A percentile compares a stretch with the other conserved stretches of the same genome.
phyloP scores from a whole-genome alignment of 2,797 vertebrate genomes.

The Manis pentadactyla region DNA sequence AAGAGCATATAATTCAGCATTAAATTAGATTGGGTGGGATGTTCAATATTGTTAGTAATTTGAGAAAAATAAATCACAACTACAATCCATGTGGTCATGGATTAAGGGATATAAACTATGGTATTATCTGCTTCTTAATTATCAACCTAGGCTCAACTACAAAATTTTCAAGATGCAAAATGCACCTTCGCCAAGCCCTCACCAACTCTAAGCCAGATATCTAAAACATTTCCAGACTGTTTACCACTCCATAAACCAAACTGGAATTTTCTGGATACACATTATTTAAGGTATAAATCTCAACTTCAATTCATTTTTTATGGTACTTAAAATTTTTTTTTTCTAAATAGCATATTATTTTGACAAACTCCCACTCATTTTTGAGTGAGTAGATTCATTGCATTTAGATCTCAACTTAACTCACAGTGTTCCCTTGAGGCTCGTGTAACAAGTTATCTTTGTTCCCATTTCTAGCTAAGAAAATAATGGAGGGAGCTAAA shows the following conservation, averaged over 20 bases:
- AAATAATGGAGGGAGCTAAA: neutral
- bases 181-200: neutral
- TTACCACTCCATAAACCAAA: neutral
- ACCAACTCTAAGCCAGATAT: neutral
- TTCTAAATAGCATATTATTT: neutral
- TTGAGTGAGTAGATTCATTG: neutral
- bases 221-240: neutral
- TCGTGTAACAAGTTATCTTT: neutral
- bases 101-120: neutral
- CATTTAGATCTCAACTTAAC: neutral
- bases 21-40: neutral
- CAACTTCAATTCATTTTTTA: neutral
- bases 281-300: neutral
- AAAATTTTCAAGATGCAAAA: slow-evolving; percentile 14
- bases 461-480: slow-evolving; percentile 10
- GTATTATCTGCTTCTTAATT: neutral
- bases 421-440: neutral
- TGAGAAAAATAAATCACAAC: neutral
- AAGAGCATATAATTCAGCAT: neutral
- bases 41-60: neutral
- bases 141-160: neutral
- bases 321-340: neutral
- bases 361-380: neutral
- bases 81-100: neutral
- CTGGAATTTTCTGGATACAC: neutral